Evolutionary conservation across 2,797 vertebrate species (phyloP).

Genomic region (Rhyacichthys aspro): DNA sequence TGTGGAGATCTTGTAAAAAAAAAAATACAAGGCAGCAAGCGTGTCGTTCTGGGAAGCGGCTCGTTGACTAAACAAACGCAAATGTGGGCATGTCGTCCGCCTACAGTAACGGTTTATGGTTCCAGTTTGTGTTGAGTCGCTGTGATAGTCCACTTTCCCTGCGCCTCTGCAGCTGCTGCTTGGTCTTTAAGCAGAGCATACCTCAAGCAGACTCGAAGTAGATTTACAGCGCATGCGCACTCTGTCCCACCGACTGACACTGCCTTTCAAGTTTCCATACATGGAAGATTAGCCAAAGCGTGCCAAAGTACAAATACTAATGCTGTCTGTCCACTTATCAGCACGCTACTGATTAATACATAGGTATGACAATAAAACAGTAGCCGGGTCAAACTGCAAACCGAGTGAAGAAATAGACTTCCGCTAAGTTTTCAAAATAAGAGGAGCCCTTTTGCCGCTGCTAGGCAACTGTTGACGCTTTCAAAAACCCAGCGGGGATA

Average conservation of each 20-base stretch:
- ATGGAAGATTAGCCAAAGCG: not conserved
- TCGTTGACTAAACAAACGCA: not conserved
- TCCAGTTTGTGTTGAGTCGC: not conserved
- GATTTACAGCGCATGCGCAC: slow-evolving; percentile 63
- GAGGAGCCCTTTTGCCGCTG: not conserved
- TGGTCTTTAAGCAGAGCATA: slow-evolving; percentile 56
- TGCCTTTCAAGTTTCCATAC: not conserved
- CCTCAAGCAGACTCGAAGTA: slow-evolving; percentile 30
- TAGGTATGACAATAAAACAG: no score
- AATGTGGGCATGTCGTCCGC: not conserved
- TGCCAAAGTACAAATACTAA: not conserved
- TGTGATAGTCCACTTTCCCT: slow-evolving; percentile 31
- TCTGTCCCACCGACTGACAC: not conserved
- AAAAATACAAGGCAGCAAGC: slow-evolving; percentile 5
- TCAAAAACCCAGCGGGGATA: not conserved
- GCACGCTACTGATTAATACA: not conserved
- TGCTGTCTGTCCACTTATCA: not conserved
- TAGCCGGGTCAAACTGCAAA: not conserved
- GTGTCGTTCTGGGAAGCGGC: not conserved
- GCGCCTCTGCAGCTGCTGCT: slow-evolving; percentile 49
- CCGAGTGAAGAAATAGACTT: not conserved
- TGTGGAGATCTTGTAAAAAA: slow-evolving; percentile 55
- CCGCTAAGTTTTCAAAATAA: not conserved
- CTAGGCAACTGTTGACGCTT: slow-evolving; percentile 9
- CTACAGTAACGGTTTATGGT: not conserved